Evolutionary conservation across 1,140 invertebrate genomes (phyloP).

Genomic region (Stratiolaelaps scimitus): DNA sequence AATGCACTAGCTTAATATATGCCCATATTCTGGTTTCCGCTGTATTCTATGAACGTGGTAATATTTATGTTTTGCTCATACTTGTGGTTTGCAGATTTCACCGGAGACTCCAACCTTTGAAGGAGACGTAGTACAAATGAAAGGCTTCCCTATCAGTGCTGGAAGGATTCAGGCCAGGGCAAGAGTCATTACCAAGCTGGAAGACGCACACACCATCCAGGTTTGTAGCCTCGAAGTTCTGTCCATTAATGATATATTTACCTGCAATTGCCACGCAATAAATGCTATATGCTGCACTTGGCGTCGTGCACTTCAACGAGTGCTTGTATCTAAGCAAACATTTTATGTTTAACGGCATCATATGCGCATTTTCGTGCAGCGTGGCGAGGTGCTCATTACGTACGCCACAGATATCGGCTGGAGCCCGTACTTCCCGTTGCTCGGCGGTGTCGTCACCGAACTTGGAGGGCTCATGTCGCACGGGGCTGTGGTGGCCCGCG

Average conservation of each 20-base stretch:
- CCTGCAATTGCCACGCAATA: too few relatives aligned
- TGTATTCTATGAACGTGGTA: too few relatives aligned
- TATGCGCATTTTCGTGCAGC: too few relatives aligned
- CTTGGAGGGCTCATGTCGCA: slow-evolving; percentile 71
- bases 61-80: neutral
- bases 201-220: slow-evolving; percentile 28
- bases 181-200: slow-evolving; percentile 50
- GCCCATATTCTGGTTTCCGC: too few relatives aligned
- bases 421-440: slow-evolving; percentile 72
- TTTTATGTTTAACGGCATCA: too few relatives aligned
- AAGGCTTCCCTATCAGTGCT: slow-evolving; percentile 56
- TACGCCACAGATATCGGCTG: slow-evolving; percentile 67
- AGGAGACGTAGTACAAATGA: slow-evolving; percentile 37
- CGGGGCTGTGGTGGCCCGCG: slow-evolving; percentile 41
- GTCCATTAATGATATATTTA: too few relatives aligned
- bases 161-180: slow-evolving; percentile 54
- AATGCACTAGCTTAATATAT: too few relatives aligned
- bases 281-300: too few relatives aligned
- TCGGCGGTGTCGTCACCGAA: slow-evolving; percentile 67
- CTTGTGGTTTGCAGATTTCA: neutral
- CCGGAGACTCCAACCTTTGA: neutral
- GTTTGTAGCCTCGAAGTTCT: neutral
- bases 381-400: slow-evolving; percentile 64
- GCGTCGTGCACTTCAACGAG: too few relatives aligned
- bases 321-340: too few relatives aligned